Percentiles rank a stretch among this genome's conserved stretches.
These are phyloP conservation scores for Mohoua ochrocephala DNA, from an alignment of 2,113 vertebrate genomes.

Conservation along the genomic window DNA sequence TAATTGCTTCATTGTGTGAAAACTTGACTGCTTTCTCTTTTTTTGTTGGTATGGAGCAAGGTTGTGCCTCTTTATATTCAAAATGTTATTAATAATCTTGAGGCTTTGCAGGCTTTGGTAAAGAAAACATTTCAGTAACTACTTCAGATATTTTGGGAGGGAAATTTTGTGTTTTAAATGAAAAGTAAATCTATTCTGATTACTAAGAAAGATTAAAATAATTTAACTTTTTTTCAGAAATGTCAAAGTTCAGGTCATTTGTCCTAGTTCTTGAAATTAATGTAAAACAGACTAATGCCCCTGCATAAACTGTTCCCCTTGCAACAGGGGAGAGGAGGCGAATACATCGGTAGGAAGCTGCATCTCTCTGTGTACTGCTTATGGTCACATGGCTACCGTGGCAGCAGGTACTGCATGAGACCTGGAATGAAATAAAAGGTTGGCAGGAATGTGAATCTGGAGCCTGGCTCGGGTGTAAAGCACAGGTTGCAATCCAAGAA, in stretches of 20 bases:
- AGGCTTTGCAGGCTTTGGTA: background rate
- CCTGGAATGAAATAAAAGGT: background rate
- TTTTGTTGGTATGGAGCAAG: background rate
- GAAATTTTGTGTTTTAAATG: background rate
- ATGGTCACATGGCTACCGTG: background rate
- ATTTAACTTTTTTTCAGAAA: background rate
- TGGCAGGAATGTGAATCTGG: background rate
- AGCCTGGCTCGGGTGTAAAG: background rate
- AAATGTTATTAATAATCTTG: constrained; percentile 1
- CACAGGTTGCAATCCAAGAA: background rate
- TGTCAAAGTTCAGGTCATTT: background rate
- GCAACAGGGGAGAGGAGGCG: background rate
- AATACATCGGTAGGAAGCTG: background rate
- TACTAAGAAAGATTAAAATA: background rate
- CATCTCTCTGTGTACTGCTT: background rate
- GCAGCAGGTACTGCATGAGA: background rate
- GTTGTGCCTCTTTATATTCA: background rate
- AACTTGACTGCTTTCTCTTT: background rate
- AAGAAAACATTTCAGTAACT: constrained; percentile 24
- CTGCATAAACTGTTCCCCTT: background rate
- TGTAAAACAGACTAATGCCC: background rate
- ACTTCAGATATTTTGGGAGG: background rate
- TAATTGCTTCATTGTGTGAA: background rate
- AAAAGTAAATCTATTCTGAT: background rate
- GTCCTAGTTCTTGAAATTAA: background rate